Evolutionary conservation across 2,888 invertebrate species (phyloP).

Genomic region (Rhamphomyia laevipes): DNA sequence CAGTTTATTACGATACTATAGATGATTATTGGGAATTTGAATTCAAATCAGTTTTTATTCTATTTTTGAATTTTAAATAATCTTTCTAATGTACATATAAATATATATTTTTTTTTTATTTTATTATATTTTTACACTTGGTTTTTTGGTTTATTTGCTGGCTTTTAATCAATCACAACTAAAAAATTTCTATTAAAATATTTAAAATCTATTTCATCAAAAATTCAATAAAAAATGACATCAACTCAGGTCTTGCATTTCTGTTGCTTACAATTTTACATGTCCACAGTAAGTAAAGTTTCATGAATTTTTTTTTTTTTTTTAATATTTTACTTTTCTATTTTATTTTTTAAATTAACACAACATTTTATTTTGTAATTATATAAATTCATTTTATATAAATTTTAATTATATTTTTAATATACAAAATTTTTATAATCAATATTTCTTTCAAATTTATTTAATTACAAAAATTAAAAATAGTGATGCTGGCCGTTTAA

Average conservation of each 20-base stretch:
- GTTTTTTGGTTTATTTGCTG: conserved; percentile 10
- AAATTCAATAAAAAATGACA: not conserved
- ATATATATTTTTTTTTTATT: too few species aligned
- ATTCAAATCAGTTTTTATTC: not conserved
- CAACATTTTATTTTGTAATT: not conserved
- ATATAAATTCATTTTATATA: too few species aligned
- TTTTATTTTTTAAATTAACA: not conserved
- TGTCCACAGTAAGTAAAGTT: conserved; percentile 51
- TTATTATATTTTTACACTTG: too few species aligned
- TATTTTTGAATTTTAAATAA: too few species aligned
- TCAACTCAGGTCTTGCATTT: conserved; percentile 46
- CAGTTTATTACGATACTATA: too few species aligned
- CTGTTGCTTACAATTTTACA: conserved; percentile 49
- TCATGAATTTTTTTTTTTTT: not conserved
- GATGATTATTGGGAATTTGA: too few species aligned
- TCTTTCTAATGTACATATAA: too few species aligned
- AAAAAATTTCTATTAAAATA: not conserved
- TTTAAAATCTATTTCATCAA: not conserved
- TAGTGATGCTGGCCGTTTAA: conserved; percentile 61
- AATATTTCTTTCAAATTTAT: too few species aligned
- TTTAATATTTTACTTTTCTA: not conserved
- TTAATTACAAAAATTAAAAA: too few species aligned
- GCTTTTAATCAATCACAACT: not conserved
- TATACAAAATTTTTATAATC: too few species aligned
- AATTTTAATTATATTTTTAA: too few species aligned